Evolutionary conservation across 2,113 vertebrate genomes (phyloP).

Genomic region (Sebastes fasciatus): DNA sequence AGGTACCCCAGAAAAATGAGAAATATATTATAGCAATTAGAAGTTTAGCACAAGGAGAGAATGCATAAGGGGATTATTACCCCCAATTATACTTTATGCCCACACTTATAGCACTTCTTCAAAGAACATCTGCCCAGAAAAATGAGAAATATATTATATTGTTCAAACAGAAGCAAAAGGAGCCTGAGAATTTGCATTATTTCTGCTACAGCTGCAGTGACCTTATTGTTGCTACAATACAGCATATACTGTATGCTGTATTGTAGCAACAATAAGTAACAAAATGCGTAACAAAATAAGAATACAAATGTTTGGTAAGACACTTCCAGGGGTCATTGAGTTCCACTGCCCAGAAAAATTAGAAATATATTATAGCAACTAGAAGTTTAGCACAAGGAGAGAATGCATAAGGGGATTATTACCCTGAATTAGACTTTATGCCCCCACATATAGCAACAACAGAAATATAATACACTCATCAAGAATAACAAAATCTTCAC

Average conservation of each 20-base stretch:
- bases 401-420: neutral
- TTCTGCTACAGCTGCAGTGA: too few relatives aligned
- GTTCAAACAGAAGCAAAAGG: neutral
- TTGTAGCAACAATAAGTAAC: too few relatives aligned
- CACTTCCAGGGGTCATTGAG: neutral
- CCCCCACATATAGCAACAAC: neutral
- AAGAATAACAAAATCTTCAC: neutral
- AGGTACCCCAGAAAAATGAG: neutral
- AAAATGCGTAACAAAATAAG: neutral
- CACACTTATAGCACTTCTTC: neutral
- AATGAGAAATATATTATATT: neutral
- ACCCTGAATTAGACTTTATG: neutral
- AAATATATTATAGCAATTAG: neutral
- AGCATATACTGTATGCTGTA: too few relatives aligned
- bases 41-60: constrained; percentile 18
- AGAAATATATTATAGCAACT: neutral
- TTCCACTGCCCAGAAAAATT: neutral
- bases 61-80: neutral
- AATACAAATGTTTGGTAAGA: neutral
- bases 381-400: constrained; percentile 21
- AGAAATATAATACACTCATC: neutral
- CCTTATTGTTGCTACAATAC: too few relatives aligned
- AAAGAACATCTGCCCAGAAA: neutral
- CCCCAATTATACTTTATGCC: neutral
- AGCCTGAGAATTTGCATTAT: neutral